Evolutionary conservation across 92 coral and sea anemone genomes (phyloP).

Genomic region (Ricordea florida): DNA sequence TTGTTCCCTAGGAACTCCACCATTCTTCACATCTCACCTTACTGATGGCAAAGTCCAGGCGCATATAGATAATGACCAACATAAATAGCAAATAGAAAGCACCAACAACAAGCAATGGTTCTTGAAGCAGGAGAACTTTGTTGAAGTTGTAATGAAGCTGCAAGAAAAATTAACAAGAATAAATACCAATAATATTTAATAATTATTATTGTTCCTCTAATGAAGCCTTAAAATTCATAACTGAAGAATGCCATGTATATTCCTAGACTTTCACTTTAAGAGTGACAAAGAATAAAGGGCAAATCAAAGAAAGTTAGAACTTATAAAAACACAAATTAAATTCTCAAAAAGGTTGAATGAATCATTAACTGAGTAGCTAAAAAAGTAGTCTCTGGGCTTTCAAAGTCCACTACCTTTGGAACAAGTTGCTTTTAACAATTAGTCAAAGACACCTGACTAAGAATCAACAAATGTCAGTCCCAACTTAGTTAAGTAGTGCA

Average conservation of each 20-base stretch:
- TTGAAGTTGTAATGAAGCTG: constrained; percentile 94
- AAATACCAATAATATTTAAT: neutral
- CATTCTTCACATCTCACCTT: constrained; percentile 61
- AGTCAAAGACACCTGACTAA: too few species aligned
- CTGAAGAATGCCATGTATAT: neutral
- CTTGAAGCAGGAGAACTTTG: constrained; percentile 90
- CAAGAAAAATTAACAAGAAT: neutral
- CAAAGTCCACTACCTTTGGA: too few species aligned
- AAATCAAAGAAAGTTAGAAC: neutral
- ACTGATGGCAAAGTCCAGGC: constrained; percentile 97
- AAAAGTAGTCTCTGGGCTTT: too few species aligned
- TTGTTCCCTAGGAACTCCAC: neutral
- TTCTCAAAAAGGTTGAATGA: too few species aligned
- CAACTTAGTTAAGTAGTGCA: too few species aligned
- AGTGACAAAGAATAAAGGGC: neutral
- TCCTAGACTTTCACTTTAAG: too few species aligned
- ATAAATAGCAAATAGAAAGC: constrained; percentile 91
- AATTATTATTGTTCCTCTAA: neutral
- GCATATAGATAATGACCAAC: constrained; percentile 87
- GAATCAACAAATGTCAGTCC: too few species aligned
- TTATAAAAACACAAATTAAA: neutral
- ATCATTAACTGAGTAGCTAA: too few species aligned
- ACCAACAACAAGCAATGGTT: constrained; percentile 95
- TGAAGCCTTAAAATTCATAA: neutral
- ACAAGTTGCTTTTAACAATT: too few species aligned